Conservation (phyloP, 2,888 invertebrate species). For the Conomelus anceps region DNA sequence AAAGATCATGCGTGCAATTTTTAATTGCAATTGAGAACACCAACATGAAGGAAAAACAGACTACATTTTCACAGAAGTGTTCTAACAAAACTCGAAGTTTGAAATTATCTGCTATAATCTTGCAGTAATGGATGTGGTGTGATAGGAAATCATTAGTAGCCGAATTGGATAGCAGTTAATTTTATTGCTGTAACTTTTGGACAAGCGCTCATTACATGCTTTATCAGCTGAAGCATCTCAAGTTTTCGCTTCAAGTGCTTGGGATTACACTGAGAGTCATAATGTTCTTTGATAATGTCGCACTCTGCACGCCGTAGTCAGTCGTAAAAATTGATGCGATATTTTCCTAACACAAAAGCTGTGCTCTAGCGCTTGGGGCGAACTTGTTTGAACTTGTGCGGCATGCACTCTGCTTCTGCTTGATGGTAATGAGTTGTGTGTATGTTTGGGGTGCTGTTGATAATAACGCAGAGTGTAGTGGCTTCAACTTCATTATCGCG, state of each 20-base stretch:
- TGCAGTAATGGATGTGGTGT: neutral
- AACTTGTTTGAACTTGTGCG: neutral
- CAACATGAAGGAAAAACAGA: neutral
- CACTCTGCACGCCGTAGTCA: neutral
- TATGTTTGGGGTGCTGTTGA: neutral
- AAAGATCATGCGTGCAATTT: neutral
- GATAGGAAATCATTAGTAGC: neutral
- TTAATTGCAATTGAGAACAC: neutral
- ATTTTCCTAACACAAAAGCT: neutral
- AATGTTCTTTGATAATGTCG: neutral
- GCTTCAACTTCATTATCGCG: neutral
- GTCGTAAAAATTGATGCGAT: neutral
- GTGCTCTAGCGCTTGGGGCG: neutral
- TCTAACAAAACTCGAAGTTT: neutral
- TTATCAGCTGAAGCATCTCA: neutral
- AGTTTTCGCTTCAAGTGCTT: neutral
- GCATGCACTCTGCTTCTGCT: neutral
- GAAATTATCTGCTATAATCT: neutral
- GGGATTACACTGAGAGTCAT: neutral
- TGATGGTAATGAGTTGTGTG: neutral
- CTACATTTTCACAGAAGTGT: neutral
- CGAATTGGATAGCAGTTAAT: neutral
- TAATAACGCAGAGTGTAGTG: neutral
- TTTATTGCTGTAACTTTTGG: neutral
- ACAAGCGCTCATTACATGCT: neutral